Evolutionary conservation across 30 jellyfish, hydroid and myxozoan species (phyloP).

Genomic region (Cassiopea andromeda): DNA sequence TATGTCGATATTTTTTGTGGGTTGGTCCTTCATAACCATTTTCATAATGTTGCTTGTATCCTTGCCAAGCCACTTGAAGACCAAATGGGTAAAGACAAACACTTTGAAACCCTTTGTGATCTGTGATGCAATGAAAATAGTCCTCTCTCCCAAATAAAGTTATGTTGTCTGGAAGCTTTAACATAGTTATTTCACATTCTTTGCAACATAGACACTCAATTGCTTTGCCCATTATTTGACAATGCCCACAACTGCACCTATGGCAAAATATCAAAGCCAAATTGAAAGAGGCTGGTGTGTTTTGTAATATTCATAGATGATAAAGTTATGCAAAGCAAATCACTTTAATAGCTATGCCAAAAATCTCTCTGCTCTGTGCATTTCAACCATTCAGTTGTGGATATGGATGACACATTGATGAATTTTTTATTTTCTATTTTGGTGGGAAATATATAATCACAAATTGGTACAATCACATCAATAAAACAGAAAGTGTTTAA

Average conservation of each 20-base stretch:
- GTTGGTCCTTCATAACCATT: constrained; percentile 45
- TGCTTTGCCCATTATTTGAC: constrained; percentile 33
- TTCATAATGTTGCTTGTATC: constrained; percentile 36
- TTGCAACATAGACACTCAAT: constrained; percentile 39
- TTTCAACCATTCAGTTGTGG: constrained; percentile 27
- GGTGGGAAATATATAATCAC: constrained; percentile 7
- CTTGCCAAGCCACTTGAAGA: constrained; percentile 44
- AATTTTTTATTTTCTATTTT: constrained; percentile 3
- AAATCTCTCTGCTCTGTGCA: constrained; percentile 44
- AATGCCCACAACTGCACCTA: constrained; percentile 53
- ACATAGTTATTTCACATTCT: constrained; percentile 34
- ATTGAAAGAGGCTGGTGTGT: constrained; percentile 24
- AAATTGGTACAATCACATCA: background rate
- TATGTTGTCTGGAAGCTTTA: constrained; percentile 44
- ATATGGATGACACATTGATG: constrained; percentile 13
- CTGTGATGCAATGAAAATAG: constrained; percentile 37
- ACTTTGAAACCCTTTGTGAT: constrained; percentile 40
- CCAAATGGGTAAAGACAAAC: constrained; percentile 39
- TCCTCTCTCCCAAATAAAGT: constrained; percentile 38
- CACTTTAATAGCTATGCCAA: constrained; percentile 20
- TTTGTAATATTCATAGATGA: background rate
- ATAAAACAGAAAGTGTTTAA: background rate
- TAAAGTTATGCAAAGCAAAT: constrained; percentile 22
- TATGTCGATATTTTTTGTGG: constrained; percentile 36
- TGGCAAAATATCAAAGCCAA: constrained; percentile 36